Evolutionary conservation across 1,140 invertebrate species (phyloP), one percentile per base, ranked within the genome.

Genomic region (Chrysopa pallens): DNA sequence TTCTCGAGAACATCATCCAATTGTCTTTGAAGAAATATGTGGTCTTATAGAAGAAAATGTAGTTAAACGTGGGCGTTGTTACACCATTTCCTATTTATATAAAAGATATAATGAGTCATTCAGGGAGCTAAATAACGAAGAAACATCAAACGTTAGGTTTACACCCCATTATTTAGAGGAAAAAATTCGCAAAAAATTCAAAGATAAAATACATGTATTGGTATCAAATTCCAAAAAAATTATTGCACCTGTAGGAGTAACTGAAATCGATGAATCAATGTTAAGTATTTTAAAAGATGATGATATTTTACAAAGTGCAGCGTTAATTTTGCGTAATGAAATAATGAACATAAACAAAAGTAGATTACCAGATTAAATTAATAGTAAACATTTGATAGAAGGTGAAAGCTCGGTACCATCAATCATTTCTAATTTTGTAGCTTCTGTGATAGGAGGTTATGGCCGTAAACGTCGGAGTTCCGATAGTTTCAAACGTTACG

Each of bases 271-370:
- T 40, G 45, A 49, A 0, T 51, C 47, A 33, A 38, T 49, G 41
- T 51, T 51, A 49, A 42, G 38, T 6, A 47, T 49, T 38, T 44
- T 50, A 15, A 50, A 51, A 43, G 47, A 49, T 17, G 40, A 51
- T 38, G 45, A 52, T 40, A 40, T 38, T n/a, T 33, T 52, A 29
- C 46, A 46, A 44, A 31, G 35, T 36, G 50, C 50, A 13, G 48
- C 49, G 12, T 11, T 42, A 17, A 42, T 50, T 50, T 50, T 50
- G 36, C 13, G 47, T 17, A 7, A 38, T 1, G 48, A 46, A 40
- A 51, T 51, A 13, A 6, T 38, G 12, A 28, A 31, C 8, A 45
- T 49, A 38, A 36, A 35, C 14, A 37, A 41, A 29, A 38, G 5
- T 28, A 44, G 45, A 44, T 43, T 52, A 40, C 45, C 50, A n/a